These are phyloP conservation scores for Zosterops pallidus DNA, from an alignment of 2,113 vertebrate genomes.

Conservation along the genomic window DNA sequence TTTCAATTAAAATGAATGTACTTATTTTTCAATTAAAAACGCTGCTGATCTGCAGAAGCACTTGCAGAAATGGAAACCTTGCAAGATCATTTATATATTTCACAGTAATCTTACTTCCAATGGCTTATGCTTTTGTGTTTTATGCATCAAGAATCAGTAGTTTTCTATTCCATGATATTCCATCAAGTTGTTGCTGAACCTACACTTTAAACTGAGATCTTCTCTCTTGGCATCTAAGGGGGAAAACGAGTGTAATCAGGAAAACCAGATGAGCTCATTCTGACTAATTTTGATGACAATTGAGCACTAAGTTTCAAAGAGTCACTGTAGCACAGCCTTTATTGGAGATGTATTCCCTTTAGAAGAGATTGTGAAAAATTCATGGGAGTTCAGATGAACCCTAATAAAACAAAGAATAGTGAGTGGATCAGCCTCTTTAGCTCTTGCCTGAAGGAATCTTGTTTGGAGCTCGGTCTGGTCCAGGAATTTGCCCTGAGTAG, in stretches of 20 bases:
- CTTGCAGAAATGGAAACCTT: neutral
- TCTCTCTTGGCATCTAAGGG: neutral
- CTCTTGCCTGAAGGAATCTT: neutral
- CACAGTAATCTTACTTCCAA: neutral
- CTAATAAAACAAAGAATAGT: neutral
- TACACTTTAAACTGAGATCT: neutral
- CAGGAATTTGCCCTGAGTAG: neutral
- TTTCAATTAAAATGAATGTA: neutral
- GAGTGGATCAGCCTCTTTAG: neutral
- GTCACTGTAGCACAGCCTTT: neutral
- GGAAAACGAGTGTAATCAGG: neutral
- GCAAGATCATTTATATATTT: neutral
- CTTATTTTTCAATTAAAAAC: neutral
- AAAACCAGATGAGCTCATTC: neutral
- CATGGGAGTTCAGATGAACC: neutral
- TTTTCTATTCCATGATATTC: neutral
- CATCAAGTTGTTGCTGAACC: neutral
- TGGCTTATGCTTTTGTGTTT: neutral
- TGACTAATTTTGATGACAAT: neutral
- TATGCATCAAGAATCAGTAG: neutral
- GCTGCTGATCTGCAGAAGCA: neutral
- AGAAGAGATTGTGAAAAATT: neutral
- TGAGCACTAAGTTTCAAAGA: neutral
- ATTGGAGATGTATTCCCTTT: neutral
- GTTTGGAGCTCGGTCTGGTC: neutral